Percentiles rank a stretch among this genome's conserved stretches.
These are phyloP conservation scores for Mythimna albipuncta DNA, from an alignment of 2,888 invertebrate genomes.

Conservation along the genomic window DNA sequence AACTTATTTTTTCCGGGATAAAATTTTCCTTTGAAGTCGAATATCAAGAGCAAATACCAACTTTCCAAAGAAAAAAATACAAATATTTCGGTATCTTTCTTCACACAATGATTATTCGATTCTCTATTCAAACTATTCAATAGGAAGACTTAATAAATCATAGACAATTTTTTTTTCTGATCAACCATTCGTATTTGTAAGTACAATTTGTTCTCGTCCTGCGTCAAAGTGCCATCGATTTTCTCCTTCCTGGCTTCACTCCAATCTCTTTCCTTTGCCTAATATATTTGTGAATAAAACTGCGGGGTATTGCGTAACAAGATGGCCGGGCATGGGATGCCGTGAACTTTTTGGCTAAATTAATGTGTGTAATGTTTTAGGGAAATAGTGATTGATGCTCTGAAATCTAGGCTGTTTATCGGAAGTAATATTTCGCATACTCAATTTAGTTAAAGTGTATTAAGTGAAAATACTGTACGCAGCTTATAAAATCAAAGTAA, in stretches of 20 bases:
- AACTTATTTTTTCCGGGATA: neutral
- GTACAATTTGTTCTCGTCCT: conserved; percentile 68
- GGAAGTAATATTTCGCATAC: conserved; percentile 26
- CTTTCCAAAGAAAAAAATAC: neutral
- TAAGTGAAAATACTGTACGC: neutral
- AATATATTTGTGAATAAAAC: conserved; percentile 84
- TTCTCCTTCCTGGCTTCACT: conserved; percentile 81
- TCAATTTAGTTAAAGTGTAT: conserved; percentile 4
- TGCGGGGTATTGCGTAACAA: conserved; percentile 73
- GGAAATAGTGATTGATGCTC: conserved; percentile 51
- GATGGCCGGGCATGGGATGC: conserved; percentile 62
- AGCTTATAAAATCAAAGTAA: neutral
- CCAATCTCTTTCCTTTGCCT: conserved; percentile 83
- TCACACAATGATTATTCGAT: conserved; percentile 36
- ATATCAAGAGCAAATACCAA: conserved; percentile 12
- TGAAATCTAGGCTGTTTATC: conserved; percentile 28
- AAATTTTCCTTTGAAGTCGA: neutral
- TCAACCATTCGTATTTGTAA: conserved; percentile 63
- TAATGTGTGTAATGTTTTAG: conserved; percentile 40
- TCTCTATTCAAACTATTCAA: conserved; percentile 47
- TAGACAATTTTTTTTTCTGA: conserved; percentile 62
- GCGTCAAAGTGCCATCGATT: conserved; percentile 82
- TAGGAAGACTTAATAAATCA: conserved; percentile 60
- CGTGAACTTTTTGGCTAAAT: conserved; percentile 45
- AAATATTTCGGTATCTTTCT: conserved; percentile 12